Evolutionary conservation across 2,888 invertebrate species (phyloP), one percentile per base, ranked within the genome.

Genomic region (Ryuthela nishihirai): DNA sequence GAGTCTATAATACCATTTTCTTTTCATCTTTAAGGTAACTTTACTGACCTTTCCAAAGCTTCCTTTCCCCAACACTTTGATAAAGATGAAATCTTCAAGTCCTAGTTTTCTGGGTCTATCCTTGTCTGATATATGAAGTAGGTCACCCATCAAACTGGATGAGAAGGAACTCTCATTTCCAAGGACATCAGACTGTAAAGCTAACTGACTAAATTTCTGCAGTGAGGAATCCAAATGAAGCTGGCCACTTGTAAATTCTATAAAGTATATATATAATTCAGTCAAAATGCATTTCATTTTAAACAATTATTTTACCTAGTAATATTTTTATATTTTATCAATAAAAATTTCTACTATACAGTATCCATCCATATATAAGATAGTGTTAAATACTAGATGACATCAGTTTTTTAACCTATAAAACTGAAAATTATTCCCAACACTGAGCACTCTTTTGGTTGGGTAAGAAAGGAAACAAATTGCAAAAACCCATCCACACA

Each of bases 11-110:
- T n/a, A n/a, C n/a, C n/a, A n/a, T n/a, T n/a, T n/a, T n/a, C n/a
- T n/a, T n/a, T n/a, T n/a, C n/a, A n/a, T n/a, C n/a, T n/a, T n/a
- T n/a, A n/a, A n/a, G n/a, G n/a, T n/a, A n/a, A n/a, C n/a, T 12
- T 29, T 21, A 34, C 60, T 46, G 40, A 78, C 79, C 73, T 81
- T 99, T 56, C 98, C 98, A 77, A 99, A 99, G 73, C 95, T 95
- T 47, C 98, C 98, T 78, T 99, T 99, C 64, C 98, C 98, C 64
- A 99, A 82, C 68, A 99, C 98, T 81, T 99, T 99, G 73, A 98
- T 91, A 77, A 99, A 98, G 74, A 85, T 84, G 78, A 98, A 99
- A 79, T 98, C 94, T 50, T 85, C 83, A 65, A 92, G 80, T 62
- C 84, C 81, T 21, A 63, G 35, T 23, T 39, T 54, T 25, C 49